Percentiles rank a stretch among this genome's conserved stretches.
These are phyloP conservation scores for Oxyruncus cristatus DNA, from an alignment of 2,113 vertebrate genomes.

Conservation along the genomic window DNA sequence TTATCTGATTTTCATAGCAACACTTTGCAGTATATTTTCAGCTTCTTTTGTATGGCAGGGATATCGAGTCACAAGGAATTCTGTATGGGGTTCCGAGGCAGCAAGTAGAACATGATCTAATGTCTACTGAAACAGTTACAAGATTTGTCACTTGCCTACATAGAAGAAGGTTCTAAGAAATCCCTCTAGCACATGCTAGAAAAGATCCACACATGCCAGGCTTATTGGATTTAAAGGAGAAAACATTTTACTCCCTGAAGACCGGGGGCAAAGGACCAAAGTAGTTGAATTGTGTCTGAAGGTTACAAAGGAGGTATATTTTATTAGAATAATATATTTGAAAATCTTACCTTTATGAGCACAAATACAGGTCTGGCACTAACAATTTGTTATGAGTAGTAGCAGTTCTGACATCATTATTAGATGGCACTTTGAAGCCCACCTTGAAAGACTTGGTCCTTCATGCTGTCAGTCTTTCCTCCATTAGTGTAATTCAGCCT, in stretches of 20 bases:
- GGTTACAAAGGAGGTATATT: background rate
- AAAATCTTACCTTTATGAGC: slow-evolving; percentile 1
- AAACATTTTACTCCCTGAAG: background rate
- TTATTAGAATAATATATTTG: background rate
- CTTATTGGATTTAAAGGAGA: background rate
- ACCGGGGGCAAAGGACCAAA: background rate
- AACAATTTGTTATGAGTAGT: background rate
- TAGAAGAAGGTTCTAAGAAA: background rate
- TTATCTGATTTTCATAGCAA: background rate
- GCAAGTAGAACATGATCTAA: background rate
- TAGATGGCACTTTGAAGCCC: background rate
- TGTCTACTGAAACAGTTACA: background rate
- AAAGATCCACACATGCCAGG: background rate
- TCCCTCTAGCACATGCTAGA: background rate
- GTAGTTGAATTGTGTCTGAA: background rate
- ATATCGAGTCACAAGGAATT: background rate
- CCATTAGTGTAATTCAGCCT: background rate
- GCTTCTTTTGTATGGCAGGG: background rate
- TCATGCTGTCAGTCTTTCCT: background rate
- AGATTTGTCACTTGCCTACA: background rate
- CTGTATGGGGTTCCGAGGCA: background rate
- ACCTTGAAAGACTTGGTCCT: background rate
- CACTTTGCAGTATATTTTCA: background rate
- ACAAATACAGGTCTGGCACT: background rate
- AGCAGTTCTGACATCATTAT: background rate